Percentiles rank a stretch among this genome's conserved stretches.
Conservation (phyloP, 2,113 vertebrate species). For the Prunella fulvescens region DNA sequence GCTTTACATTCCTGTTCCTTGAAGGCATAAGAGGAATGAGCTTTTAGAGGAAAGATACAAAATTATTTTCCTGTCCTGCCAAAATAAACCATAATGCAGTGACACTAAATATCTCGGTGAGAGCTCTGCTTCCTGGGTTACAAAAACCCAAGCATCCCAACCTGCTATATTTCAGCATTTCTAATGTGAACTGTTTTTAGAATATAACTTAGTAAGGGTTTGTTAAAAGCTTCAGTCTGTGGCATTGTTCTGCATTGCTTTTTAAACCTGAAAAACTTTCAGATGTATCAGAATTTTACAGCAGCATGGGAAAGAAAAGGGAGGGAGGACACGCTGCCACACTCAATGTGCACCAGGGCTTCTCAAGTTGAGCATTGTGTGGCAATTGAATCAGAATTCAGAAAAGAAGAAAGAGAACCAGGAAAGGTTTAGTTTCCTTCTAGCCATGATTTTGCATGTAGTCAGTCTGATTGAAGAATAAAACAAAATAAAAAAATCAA, state of each 20-base stretch:
- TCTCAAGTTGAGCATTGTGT: not conserved
- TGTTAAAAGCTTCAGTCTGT: not conserved
- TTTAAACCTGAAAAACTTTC: not conserved
- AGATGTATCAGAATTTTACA: rapidly evolving
- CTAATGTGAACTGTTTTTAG: not conserved
- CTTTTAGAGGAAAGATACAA: not conserved
- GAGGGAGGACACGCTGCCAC: not conserved
- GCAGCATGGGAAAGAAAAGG: not conserved
- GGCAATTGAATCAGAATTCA: not conserved
- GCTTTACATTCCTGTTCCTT: not conserved
- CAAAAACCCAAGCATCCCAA: not conserved
- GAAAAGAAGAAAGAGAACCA: not conserved
- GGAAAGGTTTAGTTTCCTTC: not conserved
- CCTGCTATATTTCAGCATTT: not conserved
- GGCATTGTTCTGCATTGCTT: not conserved
- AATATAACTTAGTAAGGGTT: not conserved
- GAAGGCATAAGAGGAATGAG: not conserved
- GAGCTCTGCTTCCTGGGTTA: not conserved
- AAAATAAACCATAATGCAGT: not conserved
- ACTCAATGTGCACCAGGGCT: not conserved
- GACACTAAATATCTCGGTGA: not conserved
- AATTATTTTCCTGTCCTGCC: not conserved
- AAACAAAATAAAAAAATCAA: not conserved
- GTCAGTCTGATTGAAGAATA: not conserved
- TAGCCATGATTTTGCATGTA: rapidly evolving